Conservation (phyloP, 2,888 invertebrate genomes). For the Caenorhabditis doughertyi region DNA sequence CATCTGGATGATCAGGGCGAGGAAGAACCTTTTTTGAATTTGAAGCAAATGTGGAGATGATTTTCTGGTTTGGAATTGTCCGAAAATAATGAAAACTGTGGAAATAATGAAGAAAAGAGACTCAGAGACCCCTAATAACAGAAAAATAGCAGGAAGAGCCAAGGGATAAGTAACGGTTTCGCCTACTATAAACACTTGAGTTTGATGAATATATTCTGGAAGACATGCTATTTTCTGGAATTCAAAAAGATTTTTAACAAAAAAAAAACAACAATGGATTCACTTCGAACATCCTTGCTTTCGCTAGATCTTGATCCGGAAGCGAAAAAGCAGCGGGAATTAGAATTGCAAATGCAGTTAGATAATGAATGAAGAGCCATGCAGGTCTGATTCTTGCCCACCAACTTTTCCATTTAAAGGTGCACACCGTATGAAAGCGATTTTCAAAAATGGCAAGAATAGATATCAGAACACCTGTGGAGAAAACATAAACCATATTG, state of each 20-base stretch:
- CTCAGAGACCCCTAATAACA: neutral
- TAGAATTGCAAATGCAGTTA: neutral
- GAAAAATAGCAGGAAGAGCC: neutral
- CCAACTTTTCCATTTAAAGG: neutral
- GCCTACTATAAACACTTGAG: neutral
- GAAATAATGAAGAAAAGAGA: neutral
- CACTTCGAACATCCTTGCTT: neutral
- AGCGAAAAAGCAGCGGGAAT: neutral
- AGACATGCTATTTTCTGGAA: slow-evolving; percentile 9
- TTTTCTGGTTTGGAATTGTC: neutral
- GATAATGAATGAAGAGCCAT: neutral
- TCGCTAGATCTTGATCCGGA: neutral
- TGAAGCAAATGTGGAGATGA: slow-evolving; percentile 2
- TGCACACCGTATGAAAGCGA: neutral
- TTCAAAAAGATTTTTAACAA: neutral
- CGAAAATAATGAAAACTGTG: neutral
- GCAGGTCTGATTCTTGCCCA: neutral
- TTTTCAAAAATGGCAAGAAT: slow-evolving; percentile 8
- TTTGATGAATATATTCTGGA: neutral
- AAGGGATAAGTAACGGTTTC: neutral
- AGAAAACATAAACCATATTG: too few species aligned
- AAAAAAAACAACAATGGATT: too few species aligned
- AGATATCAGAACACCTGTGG: slow-evolving; percentile 2
- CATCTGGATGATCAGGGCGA: slow-evolving; percentile 12
- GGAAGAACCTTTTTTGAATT: slow-evolving; percentile 15